These are phyloP conservation scores for Dione vanillae DNA, from an alignment of 2,888 invertebrate species.

Conservation along the genomic window DNA sequence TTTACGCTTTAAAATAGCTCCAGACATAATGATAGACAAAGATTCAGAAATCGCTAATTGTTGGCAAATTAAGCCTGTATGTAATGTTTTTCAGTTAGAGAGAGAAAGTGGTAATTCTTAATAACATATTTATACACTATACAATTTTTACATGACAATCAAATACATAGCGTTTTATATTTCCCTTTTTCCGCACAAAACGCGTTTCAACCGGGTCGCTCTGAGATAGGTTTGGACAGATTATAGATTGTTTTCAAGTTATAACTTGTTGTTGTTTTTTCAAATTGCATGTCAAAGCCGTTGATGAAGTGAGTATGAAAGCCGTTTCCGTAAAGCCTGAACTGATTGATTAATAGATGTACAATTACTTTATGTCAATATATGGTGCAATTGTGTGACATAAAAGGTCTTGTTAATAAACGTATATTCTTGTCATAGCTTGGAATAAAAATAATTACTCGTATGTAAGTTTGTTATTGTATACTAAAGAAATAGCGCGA, in stretches of 20 bases:
- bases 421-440: background rate
- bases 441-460: background rate
- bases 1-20: too few relatives aligned
- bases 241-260: too few relatives aligned
- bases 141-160: too few relatives aligned
- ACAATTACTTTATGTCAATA: constrained; percentile 1
- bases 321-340: background rate
- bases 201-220: background rate
- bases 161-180: too few relatives aligned
- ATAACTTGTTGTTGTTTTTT: too few relatives aligned
- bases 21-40: too few relatives aligned
- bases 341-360: background rate
- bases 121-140: too few relatives aligned
- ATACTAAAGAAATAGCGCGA: background rate
- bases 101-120: too few relatives aligned
- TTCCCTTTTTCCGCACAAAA: background rate
- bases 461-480: background rate
- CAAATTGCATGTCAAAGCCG: too few relatives aligned
- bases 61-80: too few relatives aligned
- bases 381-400: constrained; percentile 5
- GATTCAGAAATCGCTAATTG: too few relatives aligned
- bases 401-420: constrained; percentile 9
- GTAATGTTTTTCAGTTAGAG: too few relatives aligned
- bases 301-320: background rate
- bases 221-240: background rate